A percentile compares a stretch with the other conserved stretches of the same genome.
Conservation (phyloP, 2,797 vertebrate species). For the Tarsius wallacei region DNA sequence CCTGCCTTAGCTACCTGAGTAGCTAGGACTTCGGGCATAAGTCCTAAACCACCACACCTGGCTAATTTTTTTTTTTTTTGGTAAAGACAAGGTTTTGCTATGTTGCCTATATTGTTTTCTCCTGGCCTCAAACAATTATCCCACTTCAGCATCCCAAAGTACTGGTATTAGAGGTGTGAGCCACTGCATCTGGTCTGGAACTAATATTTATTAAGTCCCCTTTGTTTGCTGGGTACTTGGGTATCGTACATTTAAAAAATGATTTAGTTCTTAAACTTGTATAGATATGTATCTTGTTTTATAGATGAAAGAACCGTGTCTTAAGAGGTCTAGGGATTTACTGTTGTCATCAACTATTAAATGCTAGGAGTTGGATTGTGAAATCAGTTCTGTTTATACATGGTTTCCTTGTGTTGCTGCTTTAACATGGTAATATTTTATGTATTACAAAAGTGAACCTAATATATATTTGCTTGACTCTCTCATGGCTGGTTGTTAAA, state of each 20-base stretch:
- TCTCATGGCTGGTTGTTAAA: slow-evolving; percentile 32
- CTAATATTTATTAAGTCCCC: slow-evolving; percentile 33
- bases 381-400: not conserved
- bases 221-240: slow-evolving; percentile 42
- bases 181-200: not conserved
- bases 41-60: too few species aligned
- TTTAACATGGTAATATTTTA: slow-evolving; percentile 13
- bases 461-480: slow-evolving; percentile 37
- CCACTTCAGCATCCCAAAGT: too few species aligned
- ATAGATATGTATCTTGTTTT: not conserved
- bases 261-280: slow-evolving; percentile 48
- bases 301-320: not conserved
- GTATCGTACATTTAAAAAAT: slow-evolving; percentile 31
- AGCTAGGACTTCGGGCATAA: too few species aligned
- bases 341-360: slow-evolving; percentile 20
- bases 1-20: too few species aligned
- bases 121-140: too few species aligned
- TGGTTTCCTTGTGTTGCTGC: slow-evolving; percentile 1
- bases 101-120: too few species aligned
- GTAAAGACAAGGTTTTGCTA: too few species aligned
- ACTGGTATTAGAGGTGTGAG: too few species aligned
- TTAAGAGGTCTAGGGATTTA: slow-evolving; percentile 9
- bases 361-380: not conserved
- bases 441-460: not conserved
- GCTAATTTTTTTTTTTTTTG: too few species aligned